Evolutionary conservation across 1,140 invertebrate species (phyloP), one percentile per base, ranked within the genome.

Genomic region (Drosophila arizonae): DNA sequence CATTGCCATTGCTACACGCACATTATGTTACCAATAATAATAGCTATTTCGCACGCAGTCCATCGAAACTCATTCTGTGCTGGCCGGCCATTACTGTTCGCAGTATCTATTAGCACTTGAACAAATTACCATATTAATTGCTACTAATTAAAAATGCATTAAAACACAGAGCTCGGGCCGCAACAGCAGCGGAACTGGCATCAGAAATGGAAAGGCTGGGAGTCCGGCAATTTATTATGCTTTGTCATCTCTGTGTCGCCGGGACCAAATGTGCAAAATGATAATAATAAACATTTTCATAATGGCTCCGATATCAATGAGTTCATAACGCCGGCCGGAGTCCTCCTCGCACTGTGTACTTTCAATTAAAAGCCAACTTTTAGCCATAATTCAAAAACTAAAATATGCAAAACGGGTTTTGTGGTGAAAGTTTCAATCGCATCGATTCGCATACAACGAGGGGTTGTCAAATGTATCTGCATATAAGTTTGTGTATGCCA

Each of bases 71-170:
- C 28, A 36, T 33, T 46, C 6, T n/a, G n/a, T 15, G 33, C 36
- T n/a, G 54, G 55, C 2, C 36, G 8, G 71, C 6, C 45, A 41
- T 68, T 43, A 30, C 62, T 24, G 26, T 52, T 66, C 15, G 67
- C 57, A 51, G 67, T 55, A 71, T 71, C 72, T 82, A 78, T 85
- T 75, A 69, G 60, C 76, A 85, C 74, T 86, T 43, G n/a, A 80
- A 88, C 84, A 84, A 88, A 88, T 88, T 88, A 88, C 84, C 84
- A 88, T 88, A 88, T 88, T 88, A 88, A 88, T 88, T 88, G 77
- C 77, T 72, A 88, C 84, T 88, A 88, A 88, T 88, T 88, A 88
- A 88, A 88, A 88, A 89, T 88, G 74, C 84, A 88, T 88, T 88
- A 88, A 84, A 88, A 77, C 70, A 55, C 70, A 67, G 73, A 57